Evolutionary conservation across 2,113 vertebrate species (phyloP), one percentile per base, ranked within the genome.

Genomic region (Gnathonemus longibarbis): DNA sequence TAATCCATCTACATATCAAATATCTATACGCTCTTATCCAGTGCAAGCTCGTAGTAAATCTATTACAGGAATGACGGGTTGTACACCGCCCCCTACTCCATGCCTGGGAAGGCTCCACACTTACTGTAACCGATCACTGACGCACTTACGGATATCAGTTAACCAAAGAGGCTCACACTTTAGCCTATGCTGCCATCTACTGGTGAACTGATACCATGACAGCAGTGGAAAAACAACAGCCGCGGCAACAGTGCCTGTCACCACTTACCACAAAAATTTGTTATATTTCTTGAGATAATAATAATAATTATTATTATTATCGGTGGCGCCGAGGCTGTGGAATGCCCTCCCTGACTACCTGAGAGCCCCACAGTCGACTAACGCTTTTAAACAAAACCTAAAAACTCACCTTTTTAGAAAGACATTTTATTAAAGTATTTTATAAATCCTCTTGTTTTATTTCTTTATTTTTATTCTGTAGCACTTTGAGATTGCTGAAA

Each of bases 121-220:
- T 39, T 17, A 80, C 1, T 19, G 35, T 42, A 42, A 42, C 31
- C 70, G 27, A 35, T 77, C 15, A 77, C 31, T 2, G 31, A 46
- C 46, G 8, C 80, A 8, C 39, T 48, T 45, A 45, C 45, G 35
- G 35, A 77, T 70, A 31, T 84, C 45, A 48, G 7, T 48, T 46
- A 21, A 21, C 17, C 52, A 46, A 84, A 45, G 45, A 84, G 21
- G 80, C 80, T 17, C 35, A 89, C 35, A 58, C 50, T 62, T 50
- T 52, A 91, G 91, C 91, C 91, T 92, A 50, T 94, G 90, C 93
- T 93, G 92, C 94, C 95, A 95, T 93, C 95, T 95, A 90, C 89
- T 94, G 95, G 93, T 48, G 2, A 58, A 31, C 21, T 46, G 53
- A 56, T 24, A 13, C 84, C 24, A n/a, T 45, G 11, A 27, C 84